Evolutionary conservation across 92 coral and sea anemone species (phyloP), one percentile per base, ranked within the genome.

Genomic region (Actinernus sp.): DNA sequence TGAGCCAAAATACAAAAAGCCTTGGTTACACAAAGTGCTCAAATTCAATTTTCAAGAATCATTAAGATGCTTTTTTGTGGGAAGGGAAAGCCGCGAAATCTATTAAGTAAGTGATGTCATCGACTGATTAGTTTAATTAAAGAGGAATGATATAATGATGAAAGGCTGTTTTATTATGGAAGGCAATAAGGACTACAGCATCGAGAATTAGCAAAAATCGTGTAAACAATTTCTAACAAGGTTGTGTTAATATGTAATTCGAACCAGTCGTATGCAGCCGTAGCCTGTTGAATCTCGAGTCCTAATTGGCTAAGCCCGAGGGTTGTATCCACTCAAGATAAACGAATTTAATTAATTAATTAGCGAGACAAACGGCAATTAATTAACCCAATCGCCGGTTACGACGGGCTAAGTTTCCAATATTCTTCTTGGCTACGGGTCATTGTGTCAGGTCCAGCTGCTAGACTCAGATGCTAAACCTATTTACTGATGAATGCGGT

Each of bases 321-420:
- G 66, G 81, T 83, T 89, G 99, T 86, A 87, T 84, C 96, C 82
- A 85, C 90, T 88, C 62, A 58, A 86, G 88, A 88, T 94, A 91
- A 91, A 91, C 92, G 95, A 85, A 82, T 92, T 95, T 95, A 95
- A 95, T 95, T 87, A 91, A 95, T 91, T 95, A 95, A 95, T 95
- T 95, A 95, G 82, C 80, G 97, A 80, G 73, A 95, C 92, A 95
- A 88, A 95, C 83, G 93, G 83, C 89, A 81, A 89, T 95, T 92
- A 95, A 95, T 91, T 91, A 95, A 88, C 81, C 95, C 91, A 95
- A 95, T 95, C 97, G 82, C 78, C 85, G 88, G 88, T 91, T 85
- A 76, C 71, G 89, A 70, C 82, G 78, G 85, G 55, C 82, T 85
- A 81, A 78, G 71, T 88, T 90, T 93, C 60, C 95, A 84, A 95